Conservation (phyloP, 1,140 invertebrate genomes). For the Hyposmocoma kahamanoa region DNA sequence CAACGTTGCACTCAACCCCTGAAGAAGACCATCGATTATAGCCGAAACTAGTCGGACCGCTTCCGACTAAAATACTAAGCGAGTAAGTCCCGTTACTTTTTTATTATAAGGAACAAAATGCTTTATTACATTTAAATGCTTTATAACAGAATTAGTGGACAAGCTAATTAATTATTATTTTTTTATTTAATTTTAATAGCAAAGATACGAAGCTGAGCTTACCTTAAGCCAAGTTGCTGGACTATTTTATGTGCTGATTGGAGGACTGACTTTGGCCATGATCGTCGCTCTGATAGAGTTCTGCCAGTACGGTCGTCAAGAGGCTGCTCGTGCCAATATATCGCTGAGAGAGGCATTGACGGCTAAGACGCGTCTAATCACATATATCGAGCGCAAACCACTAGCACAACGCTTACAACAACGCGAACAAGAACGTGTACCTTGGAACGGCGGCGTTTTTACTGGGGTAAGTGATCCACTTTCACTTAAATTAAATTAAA, state of each 20-base stretch:
- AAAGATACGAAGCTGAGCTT: conserved; percentile 79
- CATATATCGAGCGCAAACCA: conserved; percentile 81
- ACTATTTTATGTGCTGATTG: conserved; percentile 98
- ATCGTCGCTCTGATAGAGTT: conserved; percentile 93
- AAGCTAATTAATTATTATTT: too few relatives aligned
- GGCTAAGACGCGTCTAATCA: conserved; percentile 88
- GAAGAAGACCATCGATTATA: too few relatives aligned
- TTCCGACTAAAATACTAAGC: too few relatives aligned
- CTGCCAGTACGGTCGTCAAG: conserved; percentile 90
- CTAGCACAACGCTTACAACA: conserved; percentile 78
- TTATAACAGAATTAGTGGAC: too few relatives aligned
- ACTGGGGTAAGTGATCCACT: conserved; percentile 57
- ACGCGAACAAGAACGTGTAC: conserved; percentile 48
- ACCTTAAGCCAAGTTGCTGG: conserved; percentile 98
- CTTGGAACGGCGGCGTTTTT: conserved; percentile 65
- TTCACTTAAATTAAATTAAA: too few relatives aligned
- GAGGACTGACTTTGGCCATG: conserved; percentile 91
- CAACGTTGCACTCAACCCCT: too few relatives aligned
- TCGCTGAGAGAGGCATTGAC: conserved; percentile 87
- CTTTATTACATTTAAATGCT: conserved; percentile 5
- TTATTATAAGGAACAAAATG: conserved; percentile 3
- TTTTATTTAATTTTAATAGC: too few relatives aligned
- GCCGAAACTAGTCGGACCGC: too few relatives aligned
- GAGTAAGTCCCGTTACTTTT: too few relatives aligned
- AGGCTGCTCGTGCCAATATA: conserved; percentile 88